Base-by-base conservation (phyloP, 1,140 invertebrate genomes). In the Eueides isabella region DNA sequence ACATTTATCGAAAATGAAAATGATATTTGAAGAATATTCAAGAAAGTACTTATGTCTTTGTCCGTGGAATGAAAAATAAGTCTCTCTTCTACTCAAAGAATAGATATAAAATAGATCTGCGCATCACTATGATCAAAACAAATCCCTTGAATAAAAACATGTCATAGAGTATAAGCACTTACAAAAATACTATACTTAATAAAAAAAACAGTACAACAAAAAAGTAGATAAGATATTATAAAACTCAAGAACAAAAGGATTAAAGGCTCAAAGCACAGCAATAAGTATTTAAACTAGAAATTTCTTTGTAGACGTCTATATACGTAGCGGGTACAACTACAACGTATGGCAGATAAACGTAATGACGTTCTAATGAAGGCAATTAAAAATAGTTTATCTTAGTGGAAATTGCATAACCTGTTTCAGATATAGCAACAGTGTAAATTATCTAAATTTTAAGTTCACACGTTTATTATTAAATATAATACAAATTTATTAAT, bases 331-430 rank as follows among this genome's bases (percentile, higher is more conserved):
- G 41, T 9, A 44, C 12, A 23, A 48, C 35, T 38, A 38, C 5
- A 38, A 38, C 48, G 48, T 55, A 26, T 55, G 48, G 12, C 19
- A 55, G 48, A 55, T 55, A 55, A 55, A 55, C 23, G 23, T 55
- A 55, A 55, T 55, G 48, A 55, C 48, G 48, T 26, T 55, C 48
- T 55, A 55, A 55, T 55, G 48, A 55, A 55, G 48, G 48, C 48
- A 55, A 55, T 55, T 55, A 55, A 55, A 55, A 55, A 1, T 55
- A 3, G 26, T 7, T 55, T 55, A 55, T 26, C 48, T 55, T 55
- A 26, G 48, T 55, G 48, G 48, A 55, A 55, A 55, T 55, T 55
- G 48, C 48, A 55, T 23, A 55, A 55, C 48, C 23, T 55, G 19
- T 55, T 55, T 55, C 9, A 55, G 0, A 26, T 55, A 55, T 55